These are phyloP conservation scores for Orchesellides sinensis DNA, from an alignment of 2,888 invertebrate genomes.

Conservation along the genomic window DNA sequence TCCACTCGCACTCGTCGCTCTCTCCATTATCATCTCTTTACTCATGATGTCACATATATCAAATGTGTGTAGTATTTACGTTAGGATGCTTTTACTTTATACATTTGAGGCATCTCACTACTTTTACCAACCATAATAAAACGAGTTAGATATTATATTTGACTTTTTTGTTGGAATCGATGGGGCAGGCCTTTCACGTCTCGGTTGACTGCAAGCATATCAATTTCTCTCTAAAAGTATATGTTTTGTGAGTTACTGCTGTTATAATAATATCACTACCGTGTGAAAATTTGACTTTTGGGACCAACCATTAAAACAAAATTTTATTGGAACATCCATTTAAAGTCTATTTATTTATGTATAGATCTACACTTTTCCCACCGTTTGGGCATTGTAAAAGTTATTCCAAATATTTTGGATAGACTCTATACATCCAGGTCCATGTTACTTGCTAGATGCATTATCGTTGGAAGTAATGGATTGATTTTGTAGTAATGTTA, in stretches of 20 bases:
- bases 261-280: background rate
- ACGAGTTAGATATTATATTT: no score
- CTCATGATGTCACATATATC: slow-evolving; percentile 19
- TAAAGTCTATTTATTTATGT: slow-evolving; percentile 33
- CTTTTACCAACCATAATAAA: background rate
- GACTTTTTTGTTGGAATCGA: slow-evolving; percentile 1
- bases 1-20: background rate
- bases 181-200: slow-evolving; percentile 28
- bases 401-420: no score
- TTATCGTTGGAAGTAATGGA: no score
- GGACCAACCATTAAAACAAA: slow-evolving; percentile 28
- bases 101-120: background rate
- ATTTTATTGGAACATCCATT: slow-evolving; percentile 34
- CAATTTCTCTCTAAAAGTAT: no score
- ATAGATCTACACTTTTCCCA: no score
- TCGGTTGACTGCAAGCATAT: slow-evolving; percentile 30
- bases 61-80: background rate
- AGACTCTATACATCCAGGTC: no score
- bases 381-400: no score
- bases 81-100: no score
- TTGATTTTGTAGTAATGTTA: no score
- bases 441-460: no score
- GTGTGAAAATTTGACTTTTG: slow-evolving; percentile 51
- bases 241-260: no score
- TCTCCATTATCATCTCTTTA: slow-evolving; percentile 25